phyloP scores from a whole-genome alignment of 2,888 invertebrate genomes.

The Drosophila longiperda region DNA sequence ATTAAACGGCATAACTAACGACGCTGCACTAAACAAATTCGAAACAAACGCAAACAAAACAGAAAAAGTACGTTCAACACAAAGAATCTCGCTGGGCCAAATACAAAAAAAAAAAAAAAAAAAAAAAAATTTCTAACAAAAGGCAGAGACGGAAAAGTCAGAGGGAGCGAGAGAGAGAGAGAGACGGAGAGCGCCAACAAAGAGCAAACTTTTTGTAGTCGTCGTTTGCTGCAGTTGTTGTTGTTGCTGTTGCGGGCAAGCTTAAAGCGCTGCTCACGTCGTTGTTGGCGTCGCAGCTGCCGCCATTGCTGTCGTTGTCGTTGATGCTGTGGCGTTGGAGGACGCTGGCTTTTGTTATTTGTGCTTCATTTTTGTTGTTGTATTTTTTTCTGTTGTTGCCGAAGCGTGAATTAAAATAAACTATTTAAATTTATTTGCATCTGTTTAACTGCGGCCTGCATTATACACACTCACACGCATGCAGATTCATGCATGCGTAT shows the following conservation, averaged over 20 bases:
- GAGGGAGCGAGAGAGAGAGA: constrained; percentile 24
- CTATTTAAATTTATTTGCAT: constrained; percentile 82
- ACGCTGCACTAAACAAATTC: constrained; percentile 79
- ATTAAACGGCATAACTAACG: constrained; percentile 80
- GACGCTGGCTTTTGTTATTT: constrained; percentile 66
- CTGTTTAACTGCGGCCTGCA: constrained; percentile 79
- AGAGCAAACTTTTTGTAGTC: constrained; percentile 51
- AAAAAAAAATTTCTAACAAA: constrained; percentile 57
- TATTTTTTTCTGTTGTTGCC: constrained; percentile 65
- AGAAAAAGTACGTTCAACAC: constrained; percentile 48
- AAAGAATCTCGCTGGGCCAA: constrained; percentile 58
- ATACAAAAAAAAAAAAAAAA: constrained; percentile 32
- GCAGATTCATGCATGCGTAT: constrained; percentile 21
- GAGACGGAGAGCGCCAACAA: constrained; percentile 59
- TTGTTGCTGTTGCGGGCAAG: constrained; percentile 45
- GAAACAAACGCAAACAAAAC: constrained; percentile 57
- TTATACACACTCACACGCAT: constrained; percentile 56
- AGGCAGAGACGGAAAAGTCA: constrained; percentile 49
- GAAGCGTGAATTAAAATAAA: constrained; percentile 82
- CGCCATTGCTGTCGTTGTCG: constrained; percentile 49
- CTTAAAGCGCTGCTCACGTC: constrained; percentile 61
- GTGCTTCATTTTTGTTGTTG: constrained; percentile 28
- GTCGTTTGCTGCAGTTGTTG: constrained; percentile 24
- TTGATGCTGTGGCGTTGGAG: constrained; percentile 43
- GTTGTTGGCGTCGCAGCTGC: constrained; percentile 51